Percentiles rank a stretch among this genome's conserved stretches.
phyloP scores from a whole-genome alignment of 2,888 invertebrate genomes.

The Tuberolachnus salignus region DNA sequence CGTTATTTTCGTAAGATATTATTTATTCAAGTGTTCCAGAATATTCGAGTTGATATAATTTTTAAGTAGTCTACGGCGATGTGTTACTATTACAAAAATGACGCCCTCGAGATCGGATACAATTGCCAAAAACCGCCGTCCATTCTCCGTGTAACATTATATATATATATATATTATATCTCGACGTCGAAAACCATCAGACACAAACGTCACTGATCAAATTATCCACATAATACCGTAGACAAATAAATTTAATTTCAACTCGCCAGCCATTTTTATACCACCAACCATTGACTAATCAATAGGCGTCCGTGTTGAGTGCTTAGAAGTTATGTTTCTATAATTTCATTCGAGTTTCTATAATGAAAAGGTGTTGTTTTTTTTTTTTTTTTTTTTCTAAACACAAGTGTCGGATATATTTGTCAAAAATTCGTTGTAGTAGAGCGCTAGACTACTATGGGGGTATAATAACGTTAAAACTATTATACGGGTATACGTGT shows the following conservation, averaged over 20 bases:
- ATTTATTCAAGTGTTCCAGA: not conserved
- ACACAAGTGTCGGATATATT: too few species aligned
- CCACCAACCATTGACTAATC: too few species aligned
- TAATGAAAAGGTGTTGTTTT: too few species aligned
- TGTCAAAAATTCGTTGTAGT: too few species aligned
- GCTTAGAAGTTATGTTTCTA: too few species aligned
- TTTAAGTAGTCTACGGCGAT: not conserved
- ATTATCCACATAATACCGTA: constrained; percentile 14
- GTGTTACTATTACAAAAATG: not conserved
- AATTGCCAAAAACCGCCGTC: not conserved
- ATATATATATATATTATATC: constrained; percentile 20
- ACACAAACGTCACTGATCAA: not conserved
- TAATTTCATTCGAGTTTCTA: too few species aligned
- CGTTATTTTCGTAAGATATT: not conserved
- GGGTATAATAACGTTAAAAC: constrained; percentile 2
- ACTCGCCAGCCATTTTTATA: not conserved
- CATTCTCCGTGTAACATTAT: too few species aligned
- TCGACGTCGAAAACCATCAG: not conserved
- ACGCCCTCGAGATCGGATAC: constrained; percentile 20
- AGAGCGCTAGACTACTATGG: not conserved
- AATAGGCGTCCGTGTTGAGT: too few species aligned
- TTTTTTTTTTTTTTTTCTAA: too few species aligned
- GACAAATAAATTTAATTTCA: not conserved
- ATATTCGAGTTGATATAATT: not conserved
- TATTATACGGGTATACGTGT: constrained; percentile 5